Conservation (phyloP, 1,140 invertebrate genomes). For the Zaprionus gabonicus region DNA sequence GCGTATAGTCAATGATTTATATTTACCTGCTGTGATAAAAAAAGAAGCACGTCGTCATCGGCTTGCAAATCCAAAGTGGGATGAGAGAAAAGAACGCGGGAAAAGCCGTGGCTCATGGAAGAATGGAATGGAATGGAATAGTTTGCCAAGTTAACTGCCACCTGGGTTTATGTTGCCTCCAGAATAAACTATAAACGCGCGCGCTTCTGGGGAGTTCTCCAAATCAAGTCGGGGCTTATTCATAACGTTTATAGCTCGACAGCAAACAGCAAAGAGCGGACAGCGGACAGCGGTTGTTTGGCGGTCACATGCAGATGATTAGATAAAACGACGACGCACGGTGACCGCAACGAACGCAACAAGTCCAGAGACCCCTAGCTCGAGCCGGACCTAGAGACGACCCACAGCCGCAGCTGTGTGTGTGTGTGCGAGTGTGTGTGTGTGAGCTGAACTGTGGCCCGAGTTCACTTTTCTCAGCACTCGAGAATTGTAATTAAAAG, state of each 20-base stretch:
- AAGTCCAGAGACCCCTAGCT: conserved; percentile 28
- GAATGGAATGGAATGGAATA: conserved; percentile 55
- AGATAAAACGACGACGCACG: conserved; percentile 64
- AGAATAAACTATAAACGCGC: conserved; percentile 76
- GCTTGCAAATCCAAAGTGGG: conserved; percentile 23
- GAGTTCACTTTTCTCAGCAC: conserved; percentile 71
- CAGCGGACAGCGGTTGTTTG: not conserved
- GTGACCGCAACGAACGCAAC: conserved; percentile 74
- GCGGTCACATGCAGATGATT: conserved; percentile 69
- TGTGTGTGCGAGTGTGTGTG: conserved; percentile 47
- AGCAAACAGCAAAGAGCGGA: not conserved
- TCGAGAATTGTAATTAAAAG: conserved; percentile 78
- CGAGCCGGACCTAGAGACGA: conserved; percentile 30
- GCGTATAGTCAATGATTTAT: conserved; percentile 72
- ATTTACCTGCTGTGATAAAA: conserved; percentile 24
- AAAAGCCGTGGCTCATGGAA: conserved; percentile 20
- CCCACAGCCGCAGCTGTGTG: conserved; percentile 29
- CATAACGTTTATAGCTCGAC: conserved; percentile 70
- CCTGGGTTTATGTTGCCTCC: conserved; percentile 57
- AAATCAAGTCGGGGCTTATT: conserved; percentile 71
- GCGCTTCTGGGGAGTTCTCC: conserved; percentile 41
- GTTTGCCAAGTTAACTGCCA: conserved; percentile 72
- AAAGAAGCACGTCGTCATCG: conserved; percentile 12
- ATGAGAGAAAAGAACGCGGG: conserved; percentile 31
- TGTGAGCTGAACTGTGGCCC: conserved; percentile 24